Evolutionary conservation across 2,888 invertebrate species (phyloP).

Genomic region (Steromphala cineraria): DNA sequence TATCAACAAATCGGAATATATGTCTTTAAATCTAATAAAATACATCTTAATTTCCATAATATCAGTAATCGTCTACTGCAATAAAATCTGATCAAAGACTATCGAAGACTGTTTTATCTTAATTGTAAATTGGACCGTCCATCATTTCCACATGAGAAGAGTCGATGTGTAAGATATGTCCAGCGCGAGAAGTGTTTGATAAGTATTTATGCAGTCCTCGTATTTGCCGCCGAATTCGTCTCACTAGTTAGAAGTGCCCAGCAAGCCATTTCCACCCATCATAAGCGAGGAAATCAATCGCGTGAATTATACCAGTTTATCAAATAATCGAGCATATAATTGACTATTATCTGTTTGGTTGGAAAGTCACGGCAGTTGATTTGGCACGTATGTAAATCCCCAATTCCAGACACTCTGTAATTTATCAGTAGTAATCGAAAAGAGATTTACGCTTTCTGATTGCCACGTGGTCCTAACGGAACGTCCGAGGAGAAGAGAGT

Average conservation of each 20-base stretch:
- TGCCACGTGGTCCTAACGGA: neutral
- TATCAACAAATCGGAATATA: too few species aligned
- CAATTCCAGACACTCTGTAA: constrained; percentile 7
- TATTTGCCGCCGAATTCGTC: too few species aligned
- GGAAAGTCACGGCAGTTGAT: constrained; percentile 13
- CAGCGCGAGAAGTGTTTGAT: too few species aligned
- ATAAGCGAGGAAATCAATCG: constrained; percentile 4
- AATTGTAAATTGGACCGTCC: too few species aligned
- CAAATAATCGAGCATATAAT: constrained; percentile 17
- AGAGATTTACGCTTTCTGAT: constrained; percentile 12
- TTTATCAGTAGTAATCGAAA: constrained; percentile 20
- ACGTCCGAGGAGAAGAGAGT: neutral
- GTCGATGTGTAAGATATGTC: too few species aligned
- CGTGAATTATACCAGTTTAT: constrained; percentile 15
- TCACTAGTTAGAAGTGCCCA: neutral
- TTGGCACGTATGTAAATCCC: constrained; percentile 16
- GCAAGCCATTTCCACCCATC: neutral
- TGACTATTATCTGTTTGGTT: constrained; percentile 19
- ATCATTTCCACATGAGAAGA: too few species aligned
- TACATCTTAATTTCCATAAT: too few species aligned
- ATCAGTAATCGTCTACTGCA: too few species aligned
- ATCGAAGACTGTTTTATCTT: too few species aligned
- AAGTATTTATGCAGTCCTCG: too few species aligned
- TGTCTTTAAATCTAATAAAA: too few species aligned
- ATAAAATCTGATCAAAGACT: too few species aligned